These are phyloP conservation scores for Glomeris marginata DNA, from an alignment of 2,888 invertebrate species.

Conservation along the genomic window DNA sequence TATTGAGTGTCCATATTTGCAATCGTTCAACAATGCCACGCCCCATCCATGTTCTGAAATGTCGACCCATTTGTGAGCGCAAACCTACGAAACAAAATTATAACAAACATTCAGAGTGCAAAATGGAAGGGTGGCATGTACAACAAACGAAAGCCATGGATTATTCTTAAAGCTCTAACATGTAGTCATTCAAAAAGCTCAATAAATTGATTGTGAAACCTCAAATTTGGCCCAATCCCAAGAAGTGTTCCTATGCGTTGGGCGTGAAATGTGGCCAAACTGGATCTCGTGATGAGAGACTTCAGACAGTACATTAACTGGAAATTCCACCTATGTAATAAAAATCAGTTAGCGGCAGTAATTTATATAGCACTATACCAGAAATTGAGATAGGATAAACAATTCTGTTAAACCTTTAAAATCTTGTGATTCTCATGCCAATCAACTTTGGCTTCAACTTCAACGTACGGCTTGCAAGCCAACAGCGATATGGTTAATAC, in stretches of 20 bases:
- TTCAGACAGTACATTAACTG: constrained; percentile 26
- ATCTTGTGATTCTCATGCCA: constrained; percentile 36
- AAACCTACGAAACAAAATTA: constrained; percentile 27
- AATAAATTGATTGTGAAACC: constrained; percentile 24
- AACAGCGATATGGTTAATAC: constrained; percentile 30
- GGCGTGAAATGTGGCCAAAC: constrained; percentile 32
- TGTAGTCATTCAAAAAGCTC: not conserved
- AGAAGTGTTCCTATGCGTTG: constrained; percentile 36
- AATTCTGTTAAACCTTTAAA: constrained; percentile 27
- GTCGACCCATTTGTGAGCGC: constrained; percentile 38
- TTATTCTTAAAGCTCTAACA: not conserved
- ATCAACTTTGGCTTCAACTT: constrained; percentile 31
- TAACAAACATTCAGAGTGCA: not conserved
- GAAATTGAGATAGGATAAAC: not conserved
- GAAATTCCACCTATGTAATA: constrained; percentile 27
- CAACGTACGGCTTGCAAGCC: constrained; percentile 30
- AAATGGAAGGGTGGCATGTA: not conserved
- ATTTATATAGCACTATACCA: not conserved
- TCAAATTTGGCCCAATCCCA: constrained; percentile 38
- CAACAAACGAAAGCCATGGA: not conserved
- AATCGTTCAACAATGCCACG: constrained; percentile 34
- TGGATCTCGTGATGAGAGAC: constrained; percentile 35
- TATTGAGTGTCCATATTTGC: constrained; percentile 36
- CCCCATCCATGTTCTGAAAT: constrained; percentile 34
- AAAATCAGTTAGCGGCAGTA: not conserved